Evolutionary conservation across 2,888 invertebrate species (phyloP).

Genomic region (Cataglyphis altisquamis): DNA sequence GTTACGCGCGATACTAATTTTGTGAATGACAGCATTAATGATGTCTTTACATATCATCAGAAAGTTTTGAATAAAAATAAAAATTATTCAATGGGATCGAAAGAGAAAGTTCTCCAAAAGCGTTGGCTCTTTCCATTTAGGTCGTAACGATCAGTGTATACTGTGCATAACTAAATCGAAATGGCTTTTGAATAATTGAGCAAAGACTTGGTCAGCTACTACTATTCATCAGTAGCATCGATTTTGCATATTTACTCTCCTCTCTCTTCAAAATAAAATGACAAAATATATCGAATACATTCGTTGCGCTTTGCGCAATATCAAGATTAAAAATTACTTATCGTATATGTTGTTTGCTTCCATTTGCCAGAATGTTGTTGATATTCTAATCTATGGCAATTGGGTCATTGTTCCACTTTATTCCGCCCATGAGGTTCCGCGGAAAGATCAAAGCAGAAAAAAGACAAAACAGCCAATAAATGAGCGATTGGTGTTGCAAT

Average conservation of each 20-base stretch:
- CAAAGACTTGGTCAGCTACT: background rate
- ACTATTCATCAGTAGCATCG: background rate
- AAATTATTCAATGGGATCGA: background rate
- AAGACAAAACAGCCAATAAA: background rate
- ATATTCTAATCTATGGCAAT: slow-evolving; percentile 10
- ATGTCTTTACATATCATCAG: background rate
- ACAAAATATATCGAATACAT: background rate
- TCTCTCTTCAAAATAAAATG: background rate
- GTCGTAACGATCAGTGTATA: background rate
- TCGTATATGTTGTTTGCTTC: background rate
- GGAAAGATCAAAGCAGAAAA: background rate
- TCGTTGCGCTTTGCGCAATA: background rate
- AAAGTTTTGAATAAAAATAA: background rate
- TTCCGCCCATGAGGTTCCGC: slow-evolving; percentile 9
- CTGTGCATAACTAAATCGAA: slow-evolving; percentile 21
- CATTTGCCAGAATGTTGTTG: background rate
- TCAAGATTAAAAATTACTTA: slow-evolving; percentile 11
- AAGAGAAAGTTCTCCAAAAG: slow-evolving; percentile 49
- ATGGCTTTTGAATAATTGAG: slow-evolving; percentile 13
- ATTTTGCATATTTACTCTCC: background rate
- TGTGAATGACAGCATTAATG: background rate
- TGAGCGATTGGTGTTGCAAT: background rate
- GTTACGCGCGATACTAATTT: background rate
- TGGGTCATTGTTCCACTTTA: slow-evolving; percentile 41
- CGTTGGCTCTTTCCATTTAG: slow-evolving; percentile 6